Evolutionary conservation across 2,797 vertebrate species (phyloP).

Genomic region (Melanotaenia nigrans): DNA sequence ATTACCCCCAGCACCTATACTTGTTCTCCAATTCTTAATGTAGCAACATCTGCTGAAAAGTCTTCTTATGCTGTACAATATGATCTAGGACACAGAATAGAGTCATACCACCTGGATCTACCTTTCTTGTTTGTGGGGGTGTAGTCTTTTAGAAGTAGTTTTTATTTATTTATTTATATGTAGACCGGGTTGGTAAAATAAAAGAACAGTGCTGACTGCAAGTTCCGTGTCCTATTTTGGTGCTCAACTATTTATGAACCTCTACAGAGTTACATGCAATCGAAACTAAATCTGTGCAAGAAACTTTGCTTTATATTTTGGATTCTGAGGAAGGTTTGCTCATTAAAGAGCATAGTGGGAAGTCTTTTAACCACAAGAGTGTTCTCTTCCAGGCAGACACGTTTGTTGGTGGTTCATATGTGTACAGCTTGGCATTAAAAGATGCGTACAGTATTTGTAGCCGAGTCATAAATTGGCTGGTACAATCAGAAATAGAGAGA

Average conservation of each 20-base stretch:
- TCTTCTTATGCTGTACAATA: slow-evolving; percentile 9
- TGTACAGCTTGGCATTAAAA: neutral
- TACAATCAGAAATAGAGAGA: slow-evolving; percentile 1
- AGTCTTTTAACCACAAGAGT: slow-evolving; percentile 2
- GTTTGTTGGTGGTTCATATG: slow-evolving; percentile 2
- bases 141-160: slow-evolving; percentile 28
- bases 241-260: slow-evolving; percentile 59
- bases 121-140: slow-evolving; percentile 11
- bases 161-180: slow-evolving; percentile 16
- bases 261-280: slow-evolving; percentile 31
- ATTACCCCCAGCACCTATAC: neutral
- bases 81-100: slow-evolving; percentile 37
- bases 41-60: neutral
- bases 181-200: slow-evolving; percentile 34
- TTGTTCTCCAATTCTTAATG: neutral
- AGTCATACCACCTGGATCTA: slow-evolving; percentile 27
- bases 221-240: slow-evolving; percentile 57
- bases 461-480: neutral
- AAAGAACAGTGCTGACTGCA: slow-evolving; percentile 63
- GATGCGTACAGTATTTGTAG: neutral
- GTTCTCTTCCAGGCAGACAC: neutral
- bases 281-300: slow-evolving; percentile 37
- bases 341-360: slow-evolving; percentile 12
- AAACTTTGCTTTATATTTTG: slow-evolving; percentile 27
- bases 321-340: slow-evolving; percentile 22